Conservation (phyloP, 2,113 vertebrate species). For the Protobothrops mucrosquamatus region DNA sequence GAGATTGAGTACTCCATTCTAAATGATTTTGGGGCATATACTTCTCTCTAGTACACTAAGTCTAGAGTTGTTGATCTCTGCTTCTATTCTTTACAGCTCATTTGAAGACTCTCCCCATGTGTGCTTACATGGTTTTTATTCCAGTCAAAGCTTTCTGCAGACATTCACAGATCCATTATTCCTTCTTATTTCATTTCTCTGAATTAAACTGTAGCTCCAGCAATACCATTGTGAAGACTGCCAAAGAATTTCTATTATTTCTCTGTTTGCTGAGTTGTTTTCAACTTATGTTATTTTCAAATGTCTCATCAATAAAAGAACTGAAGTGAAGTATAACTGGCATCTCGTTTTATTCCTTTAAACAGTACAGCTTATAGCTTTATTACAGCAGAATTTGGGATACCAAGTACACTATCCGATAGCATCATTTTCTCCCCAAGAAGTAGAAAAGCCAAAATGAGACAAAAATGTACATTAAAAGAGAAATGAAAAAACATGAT, state of each 20-base stretch:
- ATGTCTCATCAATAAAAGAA: background rate
- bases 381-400: background rate
- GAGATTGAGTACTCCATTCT: background rate
- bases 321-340: background rate
- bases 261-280: background rate
- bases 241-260: background rate
- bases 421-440: background rate
- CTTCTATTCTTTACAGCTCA: background rate
- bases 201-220: background rate
- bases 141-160: background rate
- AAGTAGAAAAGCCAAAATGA: background rate
- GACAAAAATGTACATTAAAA: background rate
- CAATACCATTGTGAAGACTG: background rate
- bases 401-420: background rate
- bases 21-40: background rate
- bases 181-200: background rate
- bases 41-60: background rate
- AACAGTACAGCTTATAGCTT: background rate
- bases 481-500: background rate
- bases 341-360: background rate
- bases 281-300: background rate
- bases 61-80: background rate
- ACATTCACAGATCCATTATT: background rate
- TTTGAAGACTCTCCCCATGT: background rate
- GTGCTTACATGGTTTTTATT: background rate